Conservation (phyloP, 2,888 invertebrate species). For the Acanthosepion lycidas region DNA sequence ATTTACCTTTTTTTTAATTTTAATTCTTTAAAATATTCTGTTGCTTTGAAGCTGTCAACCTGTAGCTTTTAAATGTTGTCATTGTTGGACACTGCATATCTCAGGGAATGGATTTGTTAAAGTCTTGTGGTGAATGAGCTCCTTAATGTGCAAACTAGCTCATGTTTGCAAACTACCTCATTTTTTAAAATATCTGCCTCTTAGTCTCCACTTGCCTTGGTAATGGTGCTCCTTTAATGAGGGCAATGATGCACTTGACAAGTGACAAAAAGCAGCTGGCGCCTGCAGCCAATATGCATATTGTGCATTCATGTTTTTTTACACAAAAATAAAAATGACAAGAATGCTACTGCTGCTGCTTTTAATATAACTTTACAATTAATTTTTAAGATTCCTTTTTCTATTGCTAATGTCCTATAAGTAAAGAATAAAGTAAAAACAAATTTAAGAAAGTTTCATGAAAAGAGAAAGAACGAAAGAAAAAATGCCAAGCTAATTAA, state of each 20-base stretch:
- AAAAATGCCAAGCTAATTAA: conserved; percentile 13
- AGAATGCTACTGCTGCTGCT: conserved; percentile 6
- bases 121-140: conserved; percentile 10
- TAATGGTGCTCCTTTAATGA: not conserved
- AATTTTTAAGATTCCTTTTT: not conserved
- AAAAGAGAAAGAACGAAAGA: not conserved
- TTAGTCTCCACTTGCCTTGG: conserved; percentile 21
- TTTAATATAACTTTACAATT: not conserved
- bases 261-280: not conserved
- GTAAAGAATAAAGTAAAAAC: not conserved
- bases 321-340: not conserved
- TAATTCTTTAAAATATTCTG: not conserved
- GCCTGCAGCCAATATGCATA: not conserved
- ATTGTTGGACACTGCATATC: conserved; percentile 21
- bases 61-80: conserved; percentile 33
- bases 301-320: not conserved
- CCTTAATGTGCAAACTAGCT: not conserved
- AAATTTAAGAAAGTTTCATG: not conserved
- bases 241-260: not conserved
- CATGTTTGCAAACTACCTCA: conserved; percentile 33
- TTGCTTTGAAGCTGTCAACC: not conserved
- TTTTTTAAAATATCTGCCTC: not conserved
- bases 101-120: conserved; percentile 33
- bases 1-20: not conserved
- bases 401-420: not conserved